Base-by-base conservation (phyloP, 2,113 vertebrate genomes). In the Psilopsiagon aurifrons region DNA sequence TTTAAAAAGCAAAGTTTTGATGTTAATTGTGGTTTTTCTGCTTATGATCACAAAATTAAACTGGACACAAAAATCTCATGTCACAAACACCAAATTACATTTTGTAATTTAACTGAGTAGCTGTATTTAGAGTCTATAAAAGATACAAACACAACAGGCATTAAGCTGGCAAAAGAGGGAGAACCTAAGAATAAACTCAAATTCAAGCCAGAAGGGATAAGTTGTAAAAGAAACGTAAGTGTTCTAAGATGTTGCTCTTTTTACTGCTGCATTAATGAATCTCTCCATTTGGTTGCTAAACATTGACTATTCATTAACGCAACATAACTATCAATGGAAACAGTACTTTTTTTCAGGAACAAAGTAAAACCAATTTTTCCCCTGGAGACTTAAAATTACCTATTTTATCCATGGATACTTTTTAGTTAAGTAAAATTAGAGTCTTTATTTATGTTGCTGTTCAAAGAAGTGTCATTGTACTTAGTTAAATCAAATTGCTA, bases 151-250 rank as follows among this genome's bases (percentile, higher is more conserved):
- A 54, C 22, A 24, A 51, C 23, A 82, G 28, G 28, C 4, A 55
- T 73, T 5, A 47, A 70, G 27, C 5, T 5, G 13, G 10, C 5
- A 84, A 69, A 84, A 64, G 28, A 76, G 13, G 31, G 25, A 90
- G 75, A 92, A 41, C 2, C 4, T 12, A 41, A 88, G 71, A 19
- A 3, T 4, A 78, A 62, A 31, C 13, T 46, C 0, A 0, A 13
- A 19, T 74, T 63, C 24, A 52, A 52, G 22, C 57, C 9, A 86
- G 10, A 89, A 71, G 10, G 10, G 31, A 39, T 59, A 17, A 14
- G 7, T 47, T 78, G 27, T 23, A 24, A 41, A 86, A 80, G 19
- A 90, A 95, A 39, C 11, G 18, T 20, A 33, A 54, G 14, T 33
- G 8, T 35, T 70, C 17, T 20, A 25, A 44, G 8, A 44, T 37